A percentile compares a stretch with the other conserved stretches of the same genome.
These are phyloP conservation scores for Anser brachyrhynchus DNA, from an alignment of 2,113 vertebrate genomes.

Conservation along the genomic window DNA sequence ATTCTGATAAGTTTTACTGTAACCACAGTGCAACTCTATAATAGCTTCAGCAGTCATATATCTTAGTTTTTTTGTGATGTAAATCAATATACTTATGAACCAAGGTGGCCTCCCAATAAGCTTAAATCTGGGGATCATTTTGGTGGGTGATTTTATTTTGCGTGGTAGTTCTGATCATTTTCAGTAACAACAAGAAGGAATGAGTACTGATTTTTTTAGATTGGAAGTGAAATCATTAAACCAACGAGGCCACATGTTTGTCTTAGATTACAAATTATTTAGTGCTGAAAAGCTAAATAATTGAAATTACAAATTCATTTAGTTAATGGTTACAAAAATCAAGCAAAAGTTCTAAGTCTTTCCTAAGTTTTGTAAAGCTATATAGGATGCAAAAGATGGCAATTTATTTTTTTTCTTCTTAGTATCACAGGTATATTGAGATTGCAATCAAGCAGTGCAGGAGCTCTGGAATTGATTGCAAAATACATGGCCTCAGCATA, in stretches of 20 bases:
- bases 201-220: not conserved
- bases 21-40: not conserved
- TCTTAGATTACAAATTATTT: not conserved
- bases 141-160: not conserved
- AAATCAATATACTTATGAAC: not conserved
- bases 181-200: not conserved
- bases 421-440: conserved; percentile 97
- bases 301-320: not conserved
- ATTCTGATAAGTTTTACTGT: not conserved
- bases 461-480: conserved; percentile 98
- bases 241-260: not conserved
- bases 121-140: not conserved
- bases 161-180: not conserved
- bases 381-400: not conserved
- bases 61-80: not conserved
- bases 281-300: not conserved
- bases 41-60: not conserved
- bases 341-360: not conserved
- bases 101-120: not conserved
- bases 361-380: not conserved
- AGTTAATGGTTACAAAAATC: not conserved
- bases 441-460: conserved; percentile 97
- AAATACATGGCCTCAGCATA: conserved; percentile 92
- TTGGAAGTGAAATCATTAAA: not conserved
- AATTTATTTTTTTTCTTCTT: not conserved